A percentile compares a stretch with the other conserved stretches of the same genome.
phyloP scores from a whole-genome alignment of 1,140 invertebrate genomes.

The Philotrypesis tridentata region DNA sequence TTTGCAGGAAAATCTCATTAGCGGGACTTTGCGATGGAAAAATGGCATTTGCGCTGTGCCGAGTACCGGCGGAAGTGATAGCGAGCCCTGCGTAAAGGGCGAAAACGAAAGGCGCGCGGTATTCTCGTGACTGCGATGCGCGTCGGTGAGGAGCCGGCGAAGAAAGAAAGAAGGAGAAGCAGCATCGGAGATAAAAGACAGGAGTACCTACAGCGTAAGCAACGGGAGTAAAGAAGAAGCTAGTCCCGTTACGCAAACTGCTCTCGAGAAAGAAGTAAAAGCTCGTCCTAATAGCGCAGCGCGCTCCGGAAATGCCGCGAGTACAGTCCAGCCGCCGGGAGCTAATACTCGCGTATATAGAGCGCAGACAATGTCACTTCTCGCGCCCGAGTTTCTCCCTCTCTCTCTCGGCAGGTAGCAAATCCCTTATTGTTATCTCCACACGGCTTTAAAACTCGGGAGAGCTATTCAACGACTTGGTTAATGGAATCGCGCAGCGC shows the following conservation, averaged over 20 bases:
- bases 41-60: too few species aligned
- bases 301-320: slow-evolving; percentile 51
- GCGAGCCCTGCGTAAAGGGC: too few species aligned
- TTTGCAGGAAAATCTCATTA: background rate
- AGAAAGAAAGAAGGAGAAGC: background rate
- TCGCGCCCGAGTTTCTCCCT: slow-evolving; percentile 54
- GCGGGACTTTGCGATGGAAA: background rate
- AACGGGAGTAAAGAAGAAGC: background rate
- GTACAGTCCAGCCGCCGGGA: background rate
- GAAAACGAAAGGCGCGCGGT: background rate
- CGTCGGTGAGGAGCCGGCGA: too few species aligned
- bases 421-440: slow-evolving; percentile 20
- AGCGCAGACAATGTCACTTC: slow-evolving; percentile 56
- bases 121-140: background rate
- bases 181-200: background rate
- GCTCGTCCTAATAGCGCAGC: slow-evolving; percentile 4
- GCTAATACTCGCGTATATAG: slow-evolving; percentile 35
- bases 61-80: too few species aligned
- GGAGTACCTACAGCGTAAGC: too few species aligned
- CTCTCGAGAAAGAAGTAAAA: background rate
- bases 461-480: background rate
- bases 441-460: background rate
- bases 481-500: slow-evolving; percentile 26
- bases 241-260: background rate
- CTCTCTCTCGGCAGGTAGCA: background rate